Percentiles rank a stretch among this genome's conserved stretches.
phyloP scores from a whole-genome alignment of 2,797 vertebrate genomes.

The Potorous gilbertii region DNA sequence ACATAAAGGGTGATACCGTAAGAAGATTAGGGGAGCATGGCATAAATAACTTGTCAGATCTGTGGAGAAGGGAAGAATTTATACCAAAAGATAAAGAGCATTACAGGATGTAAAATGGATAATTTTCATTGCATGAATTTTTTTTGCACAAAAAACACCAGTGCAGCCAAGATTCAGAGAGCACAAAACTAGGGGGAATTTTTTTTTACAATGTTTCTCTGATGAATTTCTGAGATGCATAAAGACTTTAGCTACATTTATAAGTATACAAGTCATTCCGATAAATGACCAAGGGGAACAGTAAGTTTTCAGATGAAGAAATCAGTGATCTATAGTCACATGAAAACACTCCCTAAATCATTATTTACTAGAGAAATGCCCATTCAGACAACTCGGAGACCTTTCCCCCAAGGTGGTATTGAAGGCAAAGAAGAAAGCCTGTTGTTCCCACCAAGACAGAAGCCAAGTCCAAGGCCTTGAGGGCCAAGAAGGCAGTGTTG shows the following conservation, averaged over 20 bases:
- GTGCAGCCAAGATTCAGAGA: not conserved
- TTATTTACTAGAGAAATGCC: not conserved
- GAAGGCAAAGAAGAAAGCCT: too few species aligned
- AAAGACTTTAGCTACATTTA: not conserved
- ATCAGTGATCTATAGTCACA: not conserved
- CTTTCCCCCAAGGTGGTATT: too few species aligned
- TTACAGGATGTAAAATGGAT: not conserved
- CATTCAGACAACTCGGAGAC: not conserved
- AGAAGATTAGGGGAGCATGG: too few species aligned
- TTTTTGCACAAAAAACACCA: not conserved
- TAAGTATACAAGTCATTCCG: not conserved
- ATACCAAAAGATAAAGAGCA: not conserved
- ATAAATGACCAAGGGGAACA: not conserved
- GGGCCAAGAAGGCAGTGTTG: too few species aligned
- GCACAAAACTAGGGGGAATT: not conserved
- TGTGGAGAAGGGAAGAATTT: not conserved
- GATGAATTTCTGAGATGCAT: not conserved
- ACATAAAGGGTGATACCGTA: too few species aligned
- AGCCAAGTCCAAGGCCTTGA: too few species aligned
- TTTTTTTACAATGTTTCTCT: not conserved
- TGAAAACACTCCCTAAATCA: not conserved
- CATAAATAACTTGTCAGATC: too few species aligned
- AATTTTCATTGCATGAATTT: not conserved
- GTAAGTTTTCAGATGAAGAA: not conserved
- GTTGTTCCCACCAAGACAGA: too few species aligned